A percentile compares a stretch with the other conserved stretches of the same genome.
Conservation (phyloP, 2,797 vertebrate species). For the Rhinella marina region DNA sequence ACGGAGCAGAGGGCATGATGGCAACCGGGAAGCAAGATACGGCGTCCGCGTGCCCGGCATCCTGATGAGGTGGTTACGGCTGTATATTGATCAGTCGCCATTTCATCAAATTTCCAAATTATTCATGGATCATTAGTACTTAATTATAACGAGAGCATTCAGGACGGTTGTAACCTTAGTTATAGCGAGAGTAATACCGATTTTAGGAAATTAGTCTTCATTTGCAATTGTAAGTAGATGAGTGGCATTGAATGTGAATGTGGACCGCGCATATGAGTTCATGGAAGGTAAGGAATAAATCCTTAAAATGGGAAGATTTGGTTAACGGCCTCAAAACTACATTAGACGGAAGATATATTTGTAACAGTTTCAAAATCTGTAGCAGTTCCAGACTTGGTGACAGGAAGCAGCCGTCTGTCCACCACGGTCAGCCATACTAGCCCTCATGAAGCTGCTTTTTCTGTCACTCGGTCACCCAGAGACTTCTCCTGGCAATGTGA, state of each 20-base stretch:
- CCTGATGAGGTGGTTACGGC: not conserved
- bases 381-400: not conserved
- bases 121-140: slow-evolving; percentile 57
- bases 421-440: not conserved
- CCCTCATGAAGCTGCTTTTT: not conserved
- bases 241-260: not conserved
- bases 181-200: not conserved
- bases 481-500: not conserved
- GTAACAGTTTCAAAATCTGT: not conserved
- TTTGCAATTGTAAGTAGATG: slow-evolving; percentile 39
- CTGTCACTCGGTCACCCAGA: not conserved
- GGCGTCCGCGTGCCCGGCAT: not conserved
- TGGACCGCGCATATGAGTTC: not conserved
- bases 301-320: not conserved
- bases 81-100: not conserved
- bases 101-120: slow-evolving; percentile 46
- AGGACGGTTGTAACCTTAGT: not conserved
- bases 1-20: slow-evolving; percentile 17
- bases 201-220: slow-evolving; percentile 31
- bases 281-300: not conserved
- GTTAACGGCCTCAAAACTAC: not conserved
- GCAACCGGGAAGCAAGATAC: slow-evolving; percentile 8
- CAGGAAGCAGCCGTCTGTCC: not conserved
- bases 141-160: slow-evolving; percentile 48
- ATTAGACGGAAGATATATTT: not conserved